These are phyloP conservation scores for Motacilla tschutschensis DNA, from an alignment of 2,113 vertebrate genomes.

Conservation along the genomic window DNA sequence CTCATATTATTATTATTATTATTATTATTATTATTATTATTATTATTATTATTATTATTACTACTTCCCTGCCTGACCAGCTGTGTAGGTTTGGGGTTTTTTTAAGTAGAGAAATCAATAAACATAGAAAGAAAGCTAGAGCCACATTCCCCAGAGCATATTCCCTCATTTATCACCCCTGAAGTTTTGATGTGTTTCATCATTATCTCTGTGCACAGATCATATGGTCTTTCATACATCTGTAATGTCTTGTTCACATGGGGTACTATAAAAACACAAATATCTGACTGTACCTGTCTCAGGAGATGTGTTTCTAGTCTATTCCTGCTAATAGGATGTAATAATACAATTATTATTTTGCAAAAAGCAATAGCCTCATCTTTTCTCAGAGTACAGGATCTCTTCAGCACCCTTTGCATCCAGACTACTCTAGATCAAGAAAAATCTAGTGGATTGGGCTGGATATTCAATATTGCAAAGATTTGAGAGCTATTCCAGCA, in stretches of 20 bases:
- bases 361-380: background rate
- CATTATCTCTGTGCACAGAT: background rate
- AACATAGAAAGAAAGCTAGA: background rate
- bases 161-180: background rate
- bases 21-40: background rate
- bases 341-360: background rate
- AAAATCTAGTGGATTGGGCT: background rate
- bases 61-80: background rate
- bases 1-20: background rate
- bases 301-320: background rate
- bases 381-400: background rate
- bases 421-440: background rate
- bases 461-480: background rate
- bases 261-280: background rate
- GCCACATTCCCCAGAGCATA: background rate
- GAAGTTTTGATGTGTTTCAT: constrained; percentile 12
- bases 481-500: background rate
- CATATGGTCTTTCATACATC: background rate
- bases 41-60: background rate
- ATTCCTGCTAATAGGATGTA: background rate
- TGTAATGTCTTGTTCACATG: background rate
- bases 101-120: constrained; percentile 21
- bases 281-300: background rate
- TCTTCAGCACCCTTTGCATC: background rate
- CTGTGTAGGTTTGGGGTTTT: background rate